Evolutionary conservation across 2,888 invertebrate genomes (phyloP).

Genomic region (Mechanitis messenoides): DNA sequence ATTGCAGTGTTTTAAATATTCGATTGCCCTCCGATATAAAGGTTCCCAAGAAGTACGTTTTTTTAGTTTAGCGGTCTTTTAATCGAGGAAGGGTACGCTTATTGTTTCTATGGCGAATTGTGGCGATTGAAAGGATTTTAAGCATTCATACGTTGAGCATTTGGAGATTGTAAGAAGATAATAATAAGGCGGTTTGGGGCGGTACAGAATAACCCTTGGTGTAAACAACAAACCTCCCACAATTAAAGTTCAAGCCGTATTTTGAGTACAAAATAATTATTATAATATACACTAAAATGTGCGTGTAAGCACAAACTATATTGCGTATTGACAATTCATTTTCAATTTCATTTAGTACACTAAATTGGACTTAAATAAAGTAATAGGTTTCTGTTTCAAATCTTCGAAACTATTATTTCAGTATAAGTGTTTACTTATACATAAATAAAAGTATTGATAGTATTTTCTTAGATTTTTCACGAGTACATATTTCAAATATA

Average conservation of each 20-base stretch:
- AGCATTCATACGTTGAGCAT: constrained; percentile 60
- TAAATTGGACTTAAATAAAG: no score
- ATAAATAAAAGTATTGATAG: no score
- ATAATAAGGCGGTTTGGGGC: constrained; percentile 62
- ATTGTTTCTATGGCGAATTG: constrained; percentile 73
- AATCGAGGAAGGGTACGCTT: constrained; percentile 67
- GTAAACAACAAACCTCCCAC: constrained; percentile 67
- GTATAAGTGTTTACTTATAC: no score
- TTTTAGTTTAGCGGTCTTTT: constrained; percentile 63
- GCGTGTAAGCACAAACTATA: no score
- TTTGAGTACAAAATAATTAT: not conserved
- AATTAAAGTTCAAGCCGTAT: constrained; percentile 19
- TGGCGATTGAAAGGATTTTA: constrained; percentile 62
- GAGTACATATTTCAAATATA: no score
- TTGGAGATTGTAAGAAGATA: constrained; percentile 66
- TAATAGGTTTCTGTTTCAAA: no score
- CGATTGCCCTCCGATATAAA: constrained; percentile 70
- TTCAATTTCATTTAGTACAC: no score
- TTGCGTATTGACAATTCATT: no score
- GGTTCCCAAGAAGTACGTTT: constrained; percentile 71
- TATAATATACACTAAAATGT: no score
- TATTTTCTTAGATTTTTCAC: no score
- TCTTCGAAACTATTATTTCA: no score
- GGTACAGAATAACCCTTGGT: constrained; percentile 54
- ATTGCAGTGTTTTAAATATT: constrained; percentile 44